Evolutionary conservation across 2,797 vertebrate species (phyloP).

Genomic region (Rallus crepitans): DNA sequence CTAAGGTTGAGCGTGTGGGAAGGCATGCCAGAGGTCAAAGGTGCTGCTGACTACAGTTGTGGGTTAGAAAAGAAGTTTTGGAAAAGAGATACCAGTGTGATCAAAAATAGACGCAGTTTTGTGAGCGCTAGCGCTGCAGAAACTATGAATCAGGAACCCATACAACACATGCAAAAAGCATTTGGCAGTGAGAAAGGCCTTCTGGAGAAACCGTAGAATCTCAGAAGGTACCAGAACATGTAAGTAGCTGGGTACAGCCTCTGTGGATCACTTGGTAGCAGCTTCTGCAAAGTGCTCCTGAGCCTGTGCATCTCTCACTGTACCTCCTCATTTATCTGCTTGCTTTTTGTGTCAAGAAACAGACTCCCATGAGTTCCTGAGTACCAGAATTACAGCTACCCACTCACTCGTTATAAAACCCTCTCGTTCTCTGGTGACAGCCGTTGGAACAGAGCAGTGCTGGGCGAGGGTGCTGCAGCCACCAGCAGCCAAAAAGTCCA

Average conservation of each 20-base stretch:
- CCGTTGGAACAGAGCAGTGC: neutral
- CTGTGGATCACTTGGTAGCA: neutral
- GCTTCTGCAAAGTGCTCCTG: neutral
- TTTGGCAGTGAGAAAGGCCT: neutral
- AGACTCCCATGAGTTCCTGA: neutral
- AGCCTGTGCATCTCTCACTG: neutral
- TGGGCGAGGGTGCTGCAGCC: neutral
- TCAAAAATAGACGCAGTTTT: neutral
- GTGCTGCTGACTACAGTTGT: neutral
- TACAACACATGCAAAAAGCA: neutral
- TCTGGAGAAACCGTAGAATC: neutral
- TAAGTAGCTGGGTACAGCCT: neutral
- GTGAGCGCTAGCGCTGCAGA: neutral
- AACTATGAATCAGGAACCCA: neutral
- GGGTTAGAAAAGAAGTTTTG: neutral
- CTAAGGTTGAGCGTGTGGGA: neutral
- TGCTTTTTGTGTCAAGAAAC: constrained; percentile 12
- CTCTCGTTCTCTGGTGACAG: neutral
- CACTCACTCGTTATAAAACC: neutral
- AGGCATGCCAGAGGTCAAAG: neutral
- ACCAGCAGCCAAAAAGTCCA: fast-evolving
- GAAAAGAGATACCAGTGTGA: neutral
- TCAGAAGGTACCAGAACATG: neutral
- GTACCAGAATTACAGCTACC: constrained; percentile 10
- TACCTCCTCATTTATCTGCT: neutral